A percentile compares a stretch with the other conserved stretches of the same genome.
phyloP scores from a whole-genome alignment of 2,888 invertebrate genomes.

The Heliothis peltigera region DNA sequence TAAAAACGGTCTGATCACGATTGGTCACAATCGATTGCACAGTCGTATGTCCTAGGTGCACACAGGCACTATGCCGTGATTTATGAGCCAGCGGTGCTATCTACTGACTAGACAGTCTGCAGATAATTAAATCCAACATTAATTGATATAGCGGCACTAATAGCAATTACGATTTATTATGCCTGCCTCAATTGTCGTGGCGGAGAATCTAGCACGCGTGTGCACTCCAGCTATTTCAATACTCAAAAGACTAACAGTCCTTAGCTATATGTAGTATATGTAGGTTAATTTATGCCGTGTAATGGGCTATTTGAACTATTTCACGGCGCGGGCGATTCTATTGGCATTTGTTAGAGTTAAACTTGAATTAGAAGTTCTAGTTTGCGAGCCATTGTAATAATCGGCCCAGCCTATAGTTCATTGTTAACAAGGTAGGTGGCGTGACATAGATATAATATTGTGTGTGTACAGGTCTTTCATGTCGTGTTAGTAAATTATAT shows the following conservation, averaged over 20 bases:
- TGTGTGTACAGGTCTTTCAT: not conserved
- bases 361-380: conserved; percentile 9
- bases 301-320: conserved; percentile 16
- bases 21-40: conserved; percentile 81
- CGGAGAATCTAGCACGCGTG: conserved; percentile 39
- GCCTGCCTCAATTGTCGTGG: conserved; percentile 54
- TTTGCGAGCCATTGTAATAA: not conserved
- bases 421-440: conserved; percentile 16
- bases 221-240: conserved; percentile 34
- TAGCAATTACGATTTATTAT: conserved; percentile 77
- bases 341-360: conserved; percentile 23
- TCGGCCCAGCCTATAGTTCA: conserved; percentile 1
- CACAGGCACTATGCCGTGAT: conserved; percentile 68
- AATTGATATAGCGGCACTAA: conserved; percentile 82
- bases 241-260: conserved; percentile 4
- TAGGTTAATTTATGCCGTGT: conserved; percentile 16
- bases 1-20: conserved; percentile 63
- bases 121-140: conserved; percentile 84
- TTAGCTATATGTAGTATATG: too few species aligned
- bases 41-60: conserved; percentile 66
- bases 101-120: conserved; percentile 74
- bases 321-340: conserved; percentile 28
- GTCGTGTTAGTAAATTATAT: not conserved
- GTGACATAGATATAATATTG: conserved; percentile 2
- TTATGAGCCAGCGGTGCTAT: conserved; percentile 72